Percentiles rank a stretch among this genome's conserved stretches.
These are phyloP conservation scores for Podarcis siculus DNA, from an alignment of 2,797 vertebrate genomes.

Conservation along the genomic window DNA sequence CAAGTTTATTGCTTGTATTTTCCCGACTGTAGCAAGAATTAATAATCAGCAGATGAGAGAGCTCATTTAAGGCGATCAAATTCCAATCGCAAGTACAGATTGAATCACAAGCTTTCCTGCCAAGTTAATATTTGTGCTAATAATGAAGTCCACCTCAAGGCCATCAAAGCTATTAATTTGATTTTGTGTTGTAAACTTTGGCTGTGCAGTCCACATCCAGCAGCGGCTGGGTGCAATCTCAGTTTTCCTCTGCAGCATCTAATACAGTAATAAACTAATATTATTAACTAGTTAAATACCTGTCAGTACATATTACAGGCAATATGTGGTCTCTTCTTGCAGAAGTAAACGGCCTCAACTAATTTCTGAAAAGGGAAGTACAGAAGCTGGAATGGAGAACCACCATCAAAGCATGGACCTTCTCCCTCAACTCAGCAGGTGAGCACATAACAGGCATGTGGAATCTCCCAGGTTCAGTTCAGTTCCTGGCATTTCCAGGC, in stretches of 20 bases:
- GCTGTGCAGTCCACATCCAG: neutral
- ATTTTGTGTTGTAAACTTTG: neutral
- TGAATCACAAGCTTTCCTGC: neutral
- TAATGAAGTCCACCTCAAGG: neutral
- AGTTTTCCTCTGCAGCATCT: neutral
- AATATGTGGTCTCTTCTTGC: neutral
- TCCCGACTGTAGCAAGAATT: neutral
- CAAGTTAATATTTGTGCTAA: conserved; percentile 21
- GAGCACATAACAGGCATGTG: neutral
- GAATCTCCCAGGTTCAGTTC: neutral
- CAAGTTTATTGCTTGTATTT: neutral
- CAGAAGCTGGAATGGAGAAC: neutral
- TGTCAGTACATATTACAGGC: neutral
- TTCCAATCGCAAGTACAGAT: neutral
- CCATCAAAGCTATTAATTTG: conserved; percentile 2
- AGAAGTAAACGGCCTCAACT: neutral
- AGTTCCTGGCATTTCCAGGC: neutral
- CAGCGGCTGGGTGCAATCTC: neutral
- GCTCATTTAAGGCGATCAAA: conserved; percentile 7
- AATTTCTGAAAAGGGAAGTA: neutral
- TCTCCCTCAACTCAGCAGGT: neutral
- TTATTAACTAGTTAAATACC: neutral
- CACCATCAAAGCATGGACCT: neutral
- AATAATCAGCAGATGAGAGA: neutral
- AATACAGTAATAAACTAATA: too few species aligned